Evolutionary conservation across 2,797 vertebrate species (phyloP).

Genomic region (Potorous gilbertii): DNA sequence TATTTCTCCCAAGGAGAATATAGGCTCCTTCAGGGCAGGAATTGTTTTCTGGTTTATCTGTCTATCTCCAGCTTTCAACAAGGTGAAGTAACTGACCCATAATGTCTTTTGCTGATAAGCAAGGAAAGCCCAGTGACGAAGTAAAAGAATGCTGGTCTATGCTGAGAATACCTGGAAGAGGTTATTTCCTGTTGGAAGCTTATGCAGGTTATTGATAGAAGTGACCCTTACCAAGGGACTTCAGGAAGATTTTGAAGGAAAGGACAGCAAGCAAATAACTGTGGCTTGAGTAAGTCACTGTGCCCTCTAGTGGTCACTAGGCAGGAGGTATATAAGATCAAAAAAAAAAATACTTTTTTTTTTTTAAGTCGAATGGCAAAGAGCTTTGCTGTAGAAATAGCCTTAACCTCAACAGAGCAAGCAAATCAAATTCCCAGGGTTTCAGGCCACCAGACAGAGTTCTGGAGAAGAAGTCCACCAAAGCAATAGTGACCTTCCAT

Average conservation of each 20-base stretch:
- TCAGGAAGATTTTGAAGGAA: neutral
- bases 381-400: neutral
- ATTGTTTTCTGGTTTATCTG: neutral
- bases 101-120: neutral
- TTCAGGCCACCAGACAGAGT: neutral
- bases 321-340: neutral
- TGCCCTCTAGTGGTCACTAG: conserved; percentile 49
- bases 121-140: neutral
- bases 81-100: neutral
- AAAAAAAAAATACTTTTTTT: neutral
- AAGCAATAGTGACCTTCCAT: neutral
- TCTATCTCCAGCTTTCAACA: neutral
- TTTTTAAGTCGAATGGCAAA: neutral
- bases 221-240: neutral
- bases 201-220: neutral
- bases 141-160: neutral
- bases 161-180: neutral
- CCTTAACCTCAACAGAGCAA: too few species aligned
- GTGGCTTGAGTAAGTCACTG: neutral
- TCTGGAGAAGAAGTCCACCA: neutral
- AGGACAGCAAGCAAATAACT: neutral
- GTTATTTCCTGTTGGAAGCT: neutral
- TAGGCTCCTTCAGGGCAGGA: neutral
- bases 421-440: accelerated
- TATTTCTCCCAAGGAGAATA: neutral